Evolutionary conservation across 2,113 vertebrate species (phyloP).

Genomic region (Macrotus californicus): DNA sequence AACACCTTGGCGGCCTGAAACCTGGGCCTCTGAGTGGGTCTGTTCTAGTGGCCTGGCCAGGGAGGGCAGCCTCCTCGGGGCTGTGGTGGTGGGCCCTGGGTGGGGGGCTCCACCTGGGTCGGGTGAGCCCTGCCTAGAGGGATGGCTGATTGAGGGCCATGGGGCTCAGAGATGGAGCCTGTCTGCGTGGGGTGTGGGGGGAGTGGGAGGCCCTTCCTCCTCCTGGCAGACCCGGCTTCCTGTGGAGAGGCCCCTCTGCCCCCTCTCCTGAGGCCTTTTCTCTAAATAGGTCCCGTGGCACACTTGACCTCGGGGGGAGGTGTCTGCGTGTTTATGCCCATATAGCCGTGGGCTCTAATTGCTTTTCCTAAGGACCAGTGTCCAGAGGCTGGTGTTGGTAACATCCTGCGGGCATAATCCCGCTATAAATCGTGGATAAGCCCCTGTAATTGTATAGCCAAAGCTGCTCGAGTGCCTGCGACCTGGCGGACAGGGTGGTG

Average conservation of each 20-base stretch:
- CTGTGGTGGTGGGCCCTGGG: fast-evolving
- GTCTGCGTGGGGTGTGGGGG: background rate
- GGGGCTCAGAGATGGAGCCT: background rate
- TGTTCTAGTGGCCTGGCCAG: background rate
- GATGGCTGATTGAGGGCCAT: background rate
- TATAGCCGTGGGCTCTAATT: conserved; percentile 54
- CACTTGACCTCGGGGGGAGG: conserved; percentile 24
- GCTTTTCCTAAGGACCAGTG: conserved; percentile 64
- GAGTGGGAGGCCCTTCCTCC: background rate
- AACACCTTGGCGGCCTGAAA: fast-evolving
- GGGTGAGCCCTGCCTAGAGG: background rate
- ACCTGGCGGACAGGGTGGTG: background rate
- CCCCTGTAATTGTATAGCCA: conserved; percentile 62
- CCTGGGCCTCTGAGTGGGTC: background rate
- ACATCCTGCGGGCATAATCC: conserved; percentile 60
- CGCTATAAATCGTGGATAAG: conserved; percentile 54
- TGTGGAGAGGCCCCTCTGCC: background rate
- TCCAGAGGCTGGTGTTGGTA: conserved; percentile 39
- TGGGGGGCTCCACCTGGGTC: background rate
- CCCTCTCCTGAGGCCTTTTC: background rate
- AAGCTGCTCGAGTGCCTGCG: background rate
- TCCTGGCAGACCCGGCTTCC: background rate
- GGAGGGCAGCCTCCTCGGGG: background rate
- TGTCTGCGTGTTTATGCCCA: conserved; percentile 34
- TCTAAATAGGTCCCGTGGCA: background rate